These are phyloP conservation scores for Cyclura pinguis DNA, from an alignment of 2,797 vertebrate species.

Conservation along the genomic window DNA sequence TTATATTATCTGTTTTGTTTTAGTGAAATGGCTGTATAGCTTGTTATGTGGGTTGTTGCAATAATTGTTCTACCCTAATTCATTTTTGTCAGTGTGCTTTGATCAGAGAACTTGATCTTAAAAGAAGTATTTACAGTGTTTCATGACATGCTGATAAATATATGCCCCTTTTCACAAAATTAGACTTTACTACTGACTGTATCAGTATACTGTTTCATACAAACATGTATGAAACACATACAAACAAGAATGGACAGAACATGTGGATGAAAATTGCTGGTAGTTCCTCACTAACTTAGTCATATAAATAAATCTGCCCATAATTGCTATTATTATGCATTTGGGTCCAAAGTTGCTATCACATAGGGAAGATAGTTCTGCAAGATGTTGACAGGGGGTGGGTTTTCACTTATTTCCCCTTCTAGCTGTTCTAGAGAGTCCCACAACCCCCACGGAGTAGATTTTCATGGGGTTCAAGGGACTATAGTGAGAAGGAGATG, in stretches of 20 bases:
- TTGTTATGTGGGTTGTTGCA: conserved; percentile 35
- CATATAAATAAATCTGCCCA: not conserved
- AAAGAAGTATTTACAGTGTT: not conserved
- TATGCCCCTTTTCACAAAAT: not conserved
- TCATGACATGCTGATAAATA: not conserved
- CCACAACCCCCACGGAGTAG: not conserved
- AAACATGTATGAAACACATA: not conserved
- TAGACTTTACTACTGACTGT: not conserved
- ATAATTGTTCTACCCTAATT: conserved; percentile 44
- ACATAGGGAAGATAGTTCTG: not conserved
- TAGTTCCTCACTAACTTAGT: not conserved
- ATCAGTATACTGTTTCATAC: not conserved
- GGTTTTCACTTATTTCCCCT: not conserved
- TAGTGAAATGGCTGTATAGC: conserved; percentile 22
- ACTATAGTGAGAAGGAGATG: too few species aligned
- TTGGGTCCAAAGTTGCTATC: not conserved
- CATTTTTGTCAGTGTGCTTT: conserved; percentile 60
- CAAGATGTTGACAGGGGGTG: not conserved
- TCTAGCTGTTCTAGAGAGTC: not conserved
- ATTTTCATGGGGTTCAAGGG: not conserved
- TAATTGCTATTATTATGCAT: not conserved
- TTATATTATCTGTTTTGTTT: not conserved
- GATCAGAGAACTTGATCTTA: conserved; percentile 33
- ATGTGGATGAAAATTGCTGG: too few species aligned
- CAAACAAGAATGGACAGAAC: not conserved